Conservation (phyloP, 2,113 vertebrate genomes). For the Lichenostomus cassidix region DNA sequence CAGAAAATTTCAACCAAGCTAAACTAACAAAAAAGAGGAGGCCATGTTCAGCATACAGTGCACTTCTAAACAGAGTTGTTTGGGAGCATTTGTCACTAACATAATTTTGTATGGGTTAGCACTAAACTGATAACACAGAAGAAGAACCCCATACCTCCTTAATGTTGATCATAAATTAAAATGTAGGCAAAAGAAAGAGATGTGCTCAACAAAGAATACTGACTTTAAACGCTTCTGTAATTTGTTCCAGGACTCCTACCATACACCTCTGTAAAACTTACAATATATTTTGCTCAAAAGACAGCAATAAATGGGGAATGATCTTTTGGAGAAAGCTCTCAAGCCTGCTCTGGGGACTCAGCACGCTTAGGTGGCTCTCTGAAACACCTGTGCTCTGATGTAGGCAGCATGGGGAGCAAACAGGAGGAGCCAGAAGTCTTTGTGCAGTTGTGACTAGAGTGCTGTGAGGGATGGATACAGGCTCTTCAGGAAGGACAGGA, state of each 20-base stretch:
- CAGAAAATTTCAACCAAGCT: background rate
- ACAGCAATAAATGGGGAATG: background rate
- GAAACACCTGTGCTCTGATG: background rate
- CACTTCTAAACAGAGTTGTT: background rate
- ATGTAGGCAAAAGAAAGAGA: background rate
- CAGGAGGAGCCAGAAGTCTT: background rate
- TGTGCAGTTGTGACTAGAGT: background rate
- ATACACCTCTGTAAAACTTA: background rate
- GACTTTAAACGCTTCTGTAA: background rate
- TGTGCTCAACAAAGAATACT: background rate
- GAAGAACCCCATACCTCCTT: background rate
- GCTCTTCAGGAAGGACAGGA: background rate
- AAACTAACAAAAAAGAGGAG: background rate
- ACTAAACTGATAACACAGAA: background rate
- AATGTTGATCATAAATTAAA: background rate
- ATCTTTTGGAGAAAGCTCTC: background rate
- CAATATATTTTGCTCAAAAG: constrained; percentile 17
- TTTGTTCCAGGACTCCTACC: background rate
- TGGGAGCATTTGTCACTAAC: background rate
- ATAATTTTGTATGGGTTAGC: background rate
- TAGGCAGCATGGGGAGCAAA: background rate
- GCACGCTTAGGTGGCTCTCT: background rate
- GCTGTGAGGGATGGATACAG: background rate
- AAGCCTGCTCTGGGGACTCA: background rate
- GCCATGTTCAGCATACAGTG: background rate